Base-by-base conservation (phyloP, 1,140 invertebrate species). In the Bombus superbus region DNA sequence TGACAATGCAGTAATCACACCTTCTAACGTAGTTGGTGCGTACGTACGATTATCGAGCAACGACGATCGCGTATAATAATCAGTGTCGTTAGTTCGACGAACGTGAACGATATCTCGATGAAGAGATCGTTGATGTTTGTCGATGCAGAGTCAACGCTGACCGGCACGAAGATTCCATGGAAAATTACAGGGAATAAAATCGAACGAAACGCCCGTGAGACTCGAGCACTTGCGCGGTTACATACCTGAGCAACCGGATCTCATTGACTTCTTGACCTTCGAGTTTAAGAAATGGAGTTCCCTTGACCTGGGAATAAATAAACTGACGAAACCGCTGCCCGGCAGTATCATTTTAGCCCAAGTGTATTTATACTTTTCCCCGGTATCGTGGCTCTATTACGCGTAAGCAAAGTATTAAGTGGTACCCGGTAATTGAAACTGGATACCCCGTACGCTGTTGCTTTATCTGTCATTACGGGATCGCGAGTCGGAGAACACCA, bases 181-280 rank as follows among this genome's bases (percentile, higher is more conserved):
- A 90, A 90, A 90, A 86, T 90, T 86, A 86, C 86, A 75, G 73
- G 59, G 86, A 90, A 90, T 84, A 86, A 88, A 90, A 84, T 83
- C 66, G 88, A 88, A 88, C 83, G 88, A 85, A 85, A 90, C 81
- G 83, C 89, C 81, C 86, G 89, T 85, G 86, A 90, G 87, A 88
- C 77, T 86, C 76, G 86, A 62, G 76, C 86, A 90, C 86, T 90
- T 90, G 86, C 83, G 57, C 79, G 86, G 86, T 88, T 88, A 90
- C 89, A 90, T 90, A 90, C 89, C 89, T 90, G 86, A 90, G 83
- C 89, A 90, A 90, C 89, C 89, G 89, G 89, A 90, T 90, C 89
- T 90, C 89, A 90, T 90, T 90, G 89, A 90, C 89, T 90, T 90
- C 89, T 90, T 86, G 89, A 90, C 89, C 89, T 88, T 86, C 83